A percentile compares a stretch with the other conserved stretches of the same genome.
These are phyloP conservation scores for Delia radicum DNA, from an alignment of 1,140 invertebrate genomes.

Conservation along the genomic window DNA sequence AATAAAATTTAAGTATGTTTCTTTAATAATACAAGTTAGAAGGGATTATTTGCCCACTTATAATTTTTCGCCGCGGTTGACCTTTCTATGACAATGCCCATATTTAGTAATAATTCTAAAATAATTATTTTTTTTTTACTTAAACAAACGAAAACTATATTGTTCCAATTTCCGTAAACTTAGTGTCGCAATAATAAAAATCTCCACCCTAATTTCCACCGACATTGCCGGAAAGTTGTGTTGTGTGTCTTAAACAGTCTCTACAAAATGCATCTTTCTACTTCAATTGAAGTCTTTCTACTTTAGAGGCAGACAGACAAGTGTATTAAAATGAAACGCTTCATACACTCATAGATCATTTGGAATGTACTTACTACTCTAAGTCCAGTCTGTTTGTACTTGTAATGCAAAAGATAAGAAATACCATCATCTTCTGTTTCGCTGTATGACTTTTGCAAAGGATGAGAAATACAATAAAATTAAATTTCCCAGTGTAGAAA, in stretches of 20 bases:
- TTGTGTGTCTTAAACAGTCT: background rate
- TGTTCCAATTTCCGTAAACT: too few species aligned
- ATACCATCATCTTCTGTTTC: background rate
- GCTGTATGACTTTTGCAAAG: background rate
- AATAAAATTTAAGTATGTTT: too few species aligned
- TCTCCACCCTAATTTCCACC: background rate
- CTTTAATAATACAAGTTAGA: too few species aligned
- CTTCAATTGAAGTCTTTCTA: background rate
- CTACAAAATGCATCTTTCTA: background rate
- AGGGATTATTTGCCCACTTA: too few species aligned
- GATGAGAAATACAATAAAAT: background rate
- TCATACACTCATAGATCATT: conserved; percentile 15
- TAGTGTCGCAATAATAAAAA: too few species aligned
- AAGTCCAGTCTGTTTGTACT: background rate
- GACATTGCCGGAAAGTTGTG: background rate
- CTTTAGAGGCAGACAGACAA: background rate
- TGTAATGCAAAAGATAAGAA: conserved; percentile 4
- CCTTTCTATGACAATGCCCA: too few species aligned
- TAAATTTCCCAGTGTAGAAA: background rate
- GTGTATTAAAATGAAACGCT: background rate
- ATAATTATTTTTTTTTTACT: too few species aligned
- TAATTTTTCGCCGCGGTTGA: too few species aligned
- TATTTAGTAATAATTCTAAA: too few species aligned
- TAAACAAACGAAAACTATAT: too few species aligned
- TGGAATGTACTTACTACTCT: background rate